Base-by-base conservation (phyloP, 2,888 invertebrate genomes). In the Drosophila austrosaltans region DNA sequence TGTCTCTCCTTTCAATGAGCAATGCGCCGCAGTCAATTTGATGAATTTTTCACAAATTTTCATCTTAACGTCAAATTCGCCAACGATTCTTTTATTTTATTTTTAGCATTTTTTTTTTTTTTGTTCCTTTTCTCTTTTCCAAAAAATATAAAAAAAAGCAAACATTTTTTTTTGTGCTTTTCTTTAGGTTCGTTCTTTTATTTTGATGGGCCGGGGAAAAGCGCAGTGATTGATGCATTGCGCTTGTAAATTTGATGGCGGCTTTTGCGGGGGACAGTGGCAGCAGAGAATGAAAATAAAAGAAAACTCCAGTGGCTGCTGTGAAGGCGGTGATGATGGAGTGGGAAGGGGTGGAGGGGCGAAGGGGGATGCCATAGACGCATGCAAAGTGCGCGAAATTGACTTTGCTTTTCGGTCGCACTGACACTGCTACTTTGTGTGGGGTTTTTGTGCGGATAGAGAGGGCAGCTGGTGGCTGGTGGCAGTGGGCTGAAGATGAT, bases 341-440 rank as follows among this genome's bases (percentile, higher is more conserved):
- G 36, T 36, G 8, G 36, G 32, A 20, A 44, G 36, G 57, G 22
- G n/a, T 22, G n/a, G n/a, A 53, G 10, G 12, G 25, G 30, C 10
- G 28, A 1, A 16, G 80, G 66, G 71, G 78, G 6, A n/a, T 6
- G 44, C 1, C 32, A 22, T 8, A 22, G 44, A 48, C 48, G 48
- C 78, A 84, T 88, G 89, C 87, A 84, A 84, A 84, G 81, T 88
- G 84, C 87, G 87, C 89, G 87, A 84, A 84, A 84, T 84, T 84
- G 89, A 89, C 84, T 84, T 84, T 87, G 87, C 89, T 87, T 89
- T 81, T 89, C 4, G 84, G 78, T 87, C 79, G 87, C 89, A 84
- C 83, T 81, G 87, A 89, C 84, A 88, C 84, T 84, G 84, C 77
- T 87, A 88, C 71, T 80, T 86, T 78, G 72, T 70, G 42, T 28